Base-by-base conservation (phyloP, 2,113 vertebrate genomes). In the Microtus pennsylvanicus region DNA sequence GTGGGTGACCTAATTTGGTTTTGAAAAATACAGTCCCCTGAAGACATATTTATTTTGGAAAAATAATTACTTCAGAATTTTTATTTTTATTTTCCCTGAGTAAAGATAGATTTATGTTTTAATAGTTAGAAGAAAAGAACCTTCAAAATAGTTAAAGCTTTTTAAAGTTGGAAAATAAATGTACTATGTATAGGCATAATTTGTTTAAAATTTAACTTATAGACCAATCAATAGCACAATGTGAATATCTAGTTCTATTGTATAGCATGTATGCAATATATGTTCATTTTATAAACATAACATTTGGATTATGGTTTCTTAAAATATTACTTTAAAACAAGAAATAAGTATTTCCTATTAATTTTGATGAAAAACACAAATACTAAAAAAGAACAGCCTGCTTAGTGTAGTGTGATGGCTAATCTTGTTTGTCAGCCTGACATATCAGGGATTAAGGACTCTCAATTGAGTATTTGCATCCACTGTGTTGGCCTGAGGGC, bases 1-100 rank as follows among this genome's bases (percentile, higher is more conserved):
- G 70, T 17, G 42, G 87, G 74, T 94, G 94, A 96, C 94, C 90
- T 96, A 93, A 95, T 94, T 96, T 90, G 24, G 7, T 76, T 96
- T 91, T 81, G 50, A 76, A 93, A 95, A 96, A 90, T 94, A 90
- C n/a, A 26, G 24, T 97, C 58, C 65, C 13, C 75, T 88, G 63
- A 65, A 92, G 50, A 88, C 70, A 92, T 2, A 77, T 81, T 94
- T 97, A 85, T 91, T 75, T 93, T 70, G 13, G 0, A 87, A 92
- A 94, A 83, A 67, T n/a, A 88, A 87, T 11, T 52, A 80, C 55
- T 89, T 92, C 21, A 77, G 55, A 81, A 55, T 90, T 92, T 87
- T 93, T 30, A 80, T 35, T 55, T 90, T 87, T 35, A 10, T 72
- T 81, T 95, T 87, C 63, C 17, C 52, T 81, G 16, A 3, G 0